These are phyloP conservation scores for Ophion costatus DNA, from an alignment of 2,888 invertebrate species.

Conservation along the genomic window DNA sequence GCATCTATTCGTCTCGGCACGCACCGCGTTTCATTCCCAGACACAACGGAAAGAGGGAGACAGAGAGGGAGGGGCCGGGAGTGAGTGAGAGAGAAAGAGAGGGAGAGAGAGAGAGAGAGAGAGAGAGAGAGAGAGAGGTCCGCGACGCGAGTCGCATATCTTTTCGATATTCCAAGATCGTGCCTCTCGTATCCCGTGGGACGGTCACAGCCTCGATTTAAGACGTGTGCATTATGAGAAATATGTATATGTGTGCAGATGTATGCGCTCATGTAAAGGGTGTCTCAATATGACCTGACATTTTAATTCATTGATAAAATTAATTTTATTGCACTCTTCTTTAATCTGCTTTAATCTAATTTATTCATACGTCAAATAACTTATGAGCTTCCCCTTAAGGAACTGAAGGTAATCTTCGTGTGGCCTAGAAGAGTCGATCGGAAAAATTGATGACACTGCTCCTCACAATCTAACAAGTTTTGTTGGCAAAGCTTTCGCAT, in stretches of 20 bases:
- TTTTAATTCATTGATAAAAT: too few species aligned
- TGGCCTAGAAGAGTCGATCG: too few species aligned
- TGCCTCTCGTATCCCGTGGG: slow-evolving; percentile 39
- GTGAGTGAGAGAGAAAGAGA: background rate
- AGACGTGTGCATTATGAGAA: slow-evolving; percentile 27
- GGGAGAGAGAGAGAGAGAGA: background rate
- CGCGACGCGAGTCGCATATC: slow-evolving; percentile 55
- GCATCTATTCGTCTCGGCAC: slow-evolving; percentile 53
- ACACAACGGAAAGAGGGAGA: slow-evolving; percentile 26
- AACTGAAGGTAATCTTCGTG: too few species aligned
- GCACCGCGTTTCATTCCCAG: slow-evolving; percentile 46
- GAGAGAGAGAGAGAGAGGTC: slow-evolving; percentile 14
- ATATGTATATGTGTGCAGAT: background rate
- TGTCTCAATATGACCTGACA: too few species aligned
- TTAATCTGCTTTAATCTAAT: too few species aligned
- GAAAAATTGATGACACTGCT: too few species aligned
- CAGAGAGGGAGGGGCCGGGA: background rate
- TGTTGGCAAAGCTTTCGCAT: too few species aligned
- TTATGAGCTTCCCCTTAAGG: too few species aligned
- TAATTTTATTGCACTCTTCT: too few species aligned
- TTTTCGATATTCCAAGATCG: slow-evolving; percentile 55
- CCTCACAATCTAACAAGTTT: too few species aligned
- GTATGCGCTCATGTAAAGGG: slow-evolving; percentile 1
- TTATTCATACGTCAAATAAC: too few species aligned
- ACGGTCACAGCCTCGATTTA: slow-evolving; percentile 19